phyloP scores from a whole-genome alignment of 2,888 invertebrate genomes.

The Sesia apiformis region DNA sequence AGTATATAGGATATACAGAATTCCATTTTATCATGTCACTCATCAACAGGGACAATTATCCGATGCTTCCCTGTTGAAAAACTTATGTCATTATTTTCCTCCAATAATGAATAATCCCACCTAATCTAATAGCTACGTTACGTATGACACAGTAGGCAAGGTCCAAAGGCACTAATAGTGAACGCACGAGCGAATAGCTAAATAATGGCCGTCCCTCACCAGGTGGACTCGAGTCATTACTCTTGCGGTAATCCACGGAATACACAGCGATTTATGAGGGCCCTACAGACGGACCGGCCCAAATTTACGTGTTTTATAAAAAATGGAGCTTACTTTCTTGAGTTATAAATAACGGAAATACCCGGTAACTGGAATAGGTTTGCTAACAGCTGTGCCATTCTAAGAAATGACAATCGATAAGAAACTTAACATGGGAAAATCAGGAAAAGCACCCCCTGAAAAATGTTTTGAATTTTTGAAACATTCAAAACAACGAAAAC shows the following conservation, averaged over 20 bases:
- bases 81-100: too few relatives aligned
- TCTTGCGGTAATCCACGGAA: constrained; percentile 69
- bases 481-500: too few relatives aligned
- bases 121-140: background rate
- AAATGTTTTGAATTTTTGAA: too few relatives aligned
- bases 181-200: constrained; percentile 58
- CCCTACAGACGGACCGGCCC: constrained; percentile 59
- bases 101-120: background rate
- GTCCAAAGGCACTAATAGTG: constrained; percentile 12
- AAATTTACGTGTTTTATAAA: constrained; percentile 70
- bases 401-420: background rate
- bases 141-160: background rate
- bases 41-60: too few relatives aligned
- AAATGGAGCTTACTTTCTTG: constrained; percentile 64
- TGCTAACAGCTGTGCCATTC: background rate
- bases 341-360: constrained; percentile 64
- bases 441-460: too few relatives aligned
- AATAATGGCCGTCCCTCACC: constrained; percentile 62
- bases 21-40: too few relatives aligned
- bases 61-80: too few relatives aligned
- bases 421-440: too few relatives aligned
- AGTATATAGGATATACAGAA: too few relatives aligned
- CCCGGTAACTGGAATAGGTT: constrained; percentile 16
- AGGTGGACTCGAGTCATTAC: constrained; percentile 72
- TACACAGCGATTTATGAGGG: constrained; percentile 65